These are phyloP conservation scores for Astur gentilis DNA, from an alignment of 2,113 vertebrate species.

Conservation along the genomic window DNA sequence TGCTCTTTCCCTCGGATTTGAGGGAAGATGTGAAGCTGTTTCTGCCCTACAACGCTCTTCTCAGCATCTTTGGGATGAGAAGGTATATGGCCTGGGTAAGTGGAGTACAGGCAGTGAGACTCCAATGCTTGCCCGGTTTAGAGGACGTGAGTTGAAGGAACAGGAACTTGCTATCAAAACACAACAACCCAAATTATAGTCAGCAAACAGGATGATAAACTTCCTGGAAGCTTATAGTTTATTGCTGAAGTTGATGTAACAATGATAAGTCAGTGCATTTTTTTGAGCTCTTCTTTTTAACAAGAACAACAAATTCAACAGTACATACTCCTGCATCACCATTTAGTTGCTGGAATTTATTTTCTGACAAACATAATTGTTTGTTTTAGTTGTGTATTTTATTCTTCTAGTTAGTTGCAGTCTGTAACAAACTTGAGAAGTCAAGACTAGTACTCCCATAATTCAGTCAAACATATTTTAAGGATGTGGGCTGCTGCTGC, in stretches of 20 bases:
- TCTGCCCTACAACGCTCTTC: neutral
- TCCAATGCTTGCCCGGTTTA: neutral
- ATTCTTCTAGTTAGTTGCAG: neutral
- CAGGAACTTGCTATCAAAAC: neutral
- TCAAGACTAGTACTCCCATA: neutral
- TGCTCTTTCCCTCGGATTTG: neutral
- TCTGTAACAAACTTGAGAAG: neutral
- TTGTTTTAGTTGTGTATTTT: neutral
- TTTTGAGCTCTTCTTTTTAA: neutral
- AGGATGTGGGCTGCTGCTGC: conserved; percentile 26
- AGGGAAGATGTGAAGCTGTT: neutral
- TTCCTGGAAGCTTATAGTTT: conserved; percentile 17
- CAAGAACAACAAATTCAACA: neutral
- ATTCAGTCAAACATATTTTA: conserved; percentile 7
- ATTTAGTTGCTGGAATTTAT: neutral
- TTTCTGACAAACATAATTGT: neutral
- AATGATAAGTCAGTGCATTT: neutral
- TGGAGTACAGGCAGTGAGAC: neutral
- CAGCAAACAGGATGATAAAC: conserved; percentile 47
- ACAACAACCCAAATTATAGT: neutral
- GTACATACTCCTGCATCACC: neutral
- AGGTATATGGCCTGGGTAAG: neutral
- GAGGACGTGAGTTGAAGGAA: neutral
- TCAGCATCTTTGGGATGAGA: neutral
- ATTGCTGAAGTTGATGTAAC: neutral